A percentile compares a stretch with the other conserved stretches of the same genome.
phyloP scores from a whole-genome alignment of 2,888 invertebrate genomes.

The Noctua comes region DNA sequence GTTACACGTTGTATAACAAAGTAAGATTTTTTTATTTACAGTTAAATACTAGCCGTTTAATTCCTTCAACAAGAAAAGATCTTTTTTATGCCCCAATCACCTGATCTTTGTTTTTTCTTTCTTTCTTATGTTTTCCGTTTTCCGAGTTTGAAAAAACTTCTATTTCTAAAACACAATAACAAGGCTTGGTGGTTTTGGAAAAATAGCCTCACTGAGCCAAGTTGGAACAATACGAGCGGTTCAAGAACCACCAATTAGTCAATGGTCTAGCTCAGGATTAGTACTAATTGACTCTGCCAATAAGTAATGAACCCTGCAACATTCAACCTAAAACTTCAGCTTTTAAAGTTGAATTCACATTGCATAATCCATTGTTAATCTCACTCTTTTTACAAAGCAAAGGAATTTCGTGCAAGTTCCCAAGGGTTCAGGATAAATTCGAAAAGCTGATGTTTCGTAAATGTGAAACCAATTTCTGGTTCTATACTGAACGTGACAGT shows the following conservation, averaged over 20 bases:
- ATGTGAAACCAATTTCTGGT: slow-evolving; percentile 61
- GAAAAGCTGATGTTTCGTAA: slow-evolving; percentile 57
- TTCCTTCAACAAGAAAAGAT: not conserved
- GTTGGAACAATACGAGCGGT: slow-evolving; percentile 29
- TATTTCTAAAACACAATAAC: not conserved
- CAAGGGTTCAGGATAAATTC: slow-evolving; percentile 56
- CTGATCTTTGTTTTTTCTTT: not conserved
- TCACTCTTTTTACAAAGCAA: slow-evolving; percentile 47
- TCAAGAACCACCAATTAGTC: slow-evolving; percentile 69
- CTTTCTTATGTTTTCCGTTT: not conserved
- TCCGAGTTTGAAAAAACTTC: not conserved
- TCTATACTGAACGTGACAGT: slow-evolving; percentile 52
- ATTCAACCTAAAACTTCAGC: slow-evolving; percentile 18
- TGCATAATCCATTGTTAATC: slow-evolving; percentile 41
- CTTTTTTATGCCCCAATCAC: not conserved
- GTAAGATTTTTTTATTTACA: no score
- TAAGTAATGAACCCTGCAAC: slow-evolving; percentile 55
- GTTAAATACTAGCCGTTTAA: not conserved
- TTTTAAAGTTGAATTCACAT: slow-evolving; percentile 33
- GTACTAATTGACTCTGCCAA: slow-evolving; percentile 63
- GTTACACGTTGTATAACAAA: no score
- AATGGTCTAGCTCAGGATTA: slow-evolving; percentile 63
- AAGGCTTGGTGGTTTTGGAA: not conserved
- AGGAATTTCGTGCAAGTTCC: slow-evolving; percentile 50
- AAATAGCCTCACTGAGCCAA: slow-evolving; percentile 38